Base-by-base conservation (phyloP, 2,797 vertebrate genomes). In the Lophius americanus region DNA sequence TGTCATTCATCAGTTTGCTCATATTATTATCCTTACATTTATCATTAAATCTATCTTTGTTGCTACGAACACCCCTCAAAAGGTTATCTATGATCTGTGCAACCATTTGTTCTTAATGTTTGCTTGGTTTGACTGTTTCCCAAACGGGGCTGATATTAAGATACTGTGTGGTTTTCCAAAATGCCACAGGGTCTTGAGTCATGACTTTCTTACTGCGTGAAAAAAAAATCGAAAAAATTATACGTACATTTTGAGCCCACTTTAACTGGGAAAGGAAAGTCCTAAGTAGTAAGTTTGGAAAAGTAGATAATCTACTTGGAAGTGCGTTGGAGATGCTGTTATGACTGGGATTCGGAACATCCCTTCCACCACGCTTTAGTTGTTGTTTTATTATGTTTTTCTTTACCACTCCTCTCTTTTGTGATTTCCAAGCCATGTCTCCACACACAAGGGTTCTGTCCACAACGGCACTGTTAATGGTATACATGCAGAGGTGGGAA, bases 331-430 rank as follows among this genome's bases (percentile, higher is more conserved):
- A 14, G 11, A 3, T 33, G 4, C 33, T 32, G 43, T 62, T 41
- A 51, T 56, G 62, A 50, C 14, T n/a, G 10, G 23, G 23, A 51
- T 23, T 36, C 9, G 50, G 51, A 41, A 56, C 33, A 12, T 35
- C 65, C 37, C 53, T 57, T 55, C 13, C n/a, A 33, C 35, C 2
- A 8, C 48, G 52, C 33, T 58, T 44, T 8, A 56, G 53, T 59
- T 32, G 33, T 55, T 49, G 8, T 6, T 44, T 14, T 44, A 39
- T 65, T 9, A 14, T 3, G 2, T 14, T 51, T 58, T 33, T 12
- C 2, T 23, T 7, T 8, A n/a, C 44, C 23, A 32, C 4, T 9
- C 1, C 11, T 33, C 23, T 39, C 9, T 12, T 41, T 13, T 66
- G 47, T 49, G 2, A 64, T 9, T 23, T 12, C 61, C 48, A 54